Evolutionary conservation across 1,140 invertebrate genomes (phyloP), one percentile per base, ranked within the genome.

Genomic region (Drosophila littoralis): DNA sequence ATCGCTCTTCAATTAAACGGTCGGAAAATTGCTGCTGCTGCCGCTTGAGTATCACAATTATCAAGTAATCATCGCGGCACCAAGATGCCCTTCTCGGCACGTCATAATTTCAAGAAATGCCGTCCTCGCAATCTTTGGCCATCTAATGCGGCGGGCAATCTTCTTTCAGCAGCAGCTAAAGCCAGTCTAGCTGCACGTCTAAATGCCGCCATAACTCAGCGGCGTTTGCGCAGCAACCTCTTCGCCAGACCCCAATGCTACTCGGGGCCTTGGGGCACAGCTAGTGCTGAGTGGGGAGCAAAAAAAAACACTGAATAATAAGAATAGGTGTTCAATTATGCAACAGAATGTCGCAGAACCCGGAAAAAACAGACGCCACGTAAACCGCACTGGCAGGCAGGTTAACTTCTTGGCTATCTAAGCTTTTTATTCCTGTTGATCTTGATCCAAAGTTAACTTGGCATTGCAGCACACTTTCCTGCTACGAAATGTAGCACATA

Each of bases 321-420:
- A 66, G 79, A 76, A 79, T 79, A 86, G 83, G 84, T 79, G 84
- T 89, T 86, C 84, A 89, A 88, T 86, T 84, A 86, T 86, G 84
- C 84, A 89, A 72, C 80, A 79, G 88, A 86, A 82, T 86, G 83
- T 89, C 82, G 76, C 82, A 79, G 75, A 81, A 43, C 40, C 38
- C 52, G 42, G 60, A 59, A 61, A 61, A 58, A 70, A 75, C 55
- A 54, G 50, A 64, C 22, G 22, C 6, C 28, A 51, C 42, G 32
- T 40, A 57, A 55, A 43, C n/a, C n/a, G n/a, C n/a, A n/a, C n/a
- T n/a, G 43, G 52, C n/a, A 48, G 38, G n/a, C 15, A 15, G 8
- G 22, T 32, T 7, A 28, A 28, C 22, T 28, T 28, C 22, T 28
- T 28, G 22, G 22, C 22, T 3, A 28, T 2, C 22, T 28, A 5